Evolutionary conservation across 2,888 invertebrate species (phyloP).

Genomic region (Carabus problematicus): DNA sequence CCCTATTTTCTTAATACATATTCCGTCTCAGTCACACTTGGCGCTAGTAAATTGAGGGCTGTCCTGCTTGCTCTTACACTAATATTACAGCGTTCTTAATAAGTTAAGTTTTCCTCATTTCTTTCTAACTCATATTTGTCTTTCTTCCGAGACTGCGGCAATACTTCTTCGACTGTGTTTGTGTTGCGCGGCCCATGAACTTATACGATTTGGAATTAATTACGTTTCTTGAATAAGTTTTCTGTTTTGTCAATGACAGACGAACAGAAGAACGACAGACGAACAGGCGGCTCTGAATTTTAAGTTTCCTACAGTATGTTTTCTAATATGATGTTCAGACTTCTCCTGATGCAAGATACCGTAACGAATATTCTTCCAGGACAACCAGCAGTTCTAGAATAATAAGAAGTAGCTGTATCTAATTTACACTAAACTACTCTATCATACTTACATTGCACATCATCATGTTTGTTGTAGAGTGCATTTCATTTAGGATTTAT

Average conservation of each 20-base stretch:
- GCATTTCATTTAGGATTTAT: too few relatives aligned
- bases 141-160: constrained; percentile 34
- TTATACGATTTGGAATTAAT: constrained; percentile 36
- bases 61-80: constrained; percentile 50
- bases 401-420: too few relatives aligned
- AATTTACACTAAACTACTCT: too few relatives aligned
- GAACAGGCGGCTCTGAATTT: too few relatives aligned
- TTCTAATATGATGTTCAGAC: too few relatives aligned
- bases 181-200: constrained; percentile 22
- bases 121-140: constrained; percentile 49
- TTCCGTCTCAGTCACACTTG: constrained; percentile 47
- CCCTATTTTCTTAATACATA: constrained; percentile 57
- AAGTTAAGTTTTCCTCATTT: constrained; percentile 58
- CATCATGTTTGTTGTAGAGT: too few relatives aligned
- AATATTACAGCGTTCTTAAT: constrained; percentile 57
- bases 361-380: too few relatives aligned
- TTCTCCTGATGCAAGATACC: too few relatives aligned
- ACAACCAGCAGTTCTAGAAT: too few relatives aligned
- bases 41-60: constrained; percentile 40
- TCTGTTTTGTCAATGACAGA: constrained; percentile 39
- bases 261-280: neutral
- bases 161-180: constrained; percentile 20
- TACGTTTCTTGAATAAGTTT: constrained; percentile 42
- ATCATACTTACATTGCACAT: too few relatives aligned
- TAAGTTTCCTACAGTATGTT: too few relatives aligned